These are phyloP conservation scores for Bathynomus jamesi DNA, from an alignment of 1,140 invertebrate species.

Conservation along the genomic window DNA sequence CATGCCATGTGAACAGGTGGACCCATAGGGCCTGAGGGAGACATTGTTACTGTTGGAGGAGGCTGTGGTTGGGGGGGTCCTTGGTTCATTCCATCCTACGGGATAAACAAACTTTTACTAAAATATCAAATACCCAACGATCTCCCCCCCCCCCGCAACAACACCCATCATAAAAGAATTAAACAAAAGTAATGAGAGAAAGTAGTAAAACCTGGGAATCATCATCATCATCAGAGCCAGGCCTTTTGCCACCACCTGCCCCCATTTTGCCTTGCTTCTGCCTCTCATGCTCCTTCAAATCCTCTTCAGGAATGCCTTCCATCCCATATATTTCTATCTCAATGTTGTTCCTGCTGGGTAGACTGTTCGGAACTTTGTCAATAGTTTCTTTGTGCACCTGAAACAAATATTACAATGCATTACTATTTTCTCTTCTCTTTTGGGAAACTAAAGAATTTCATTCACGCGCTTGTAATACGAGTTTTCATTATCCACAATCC, in stretches of 20 bases:
- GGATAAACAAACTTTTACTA: conserved; percentile 47
- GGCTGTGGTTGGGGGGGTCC: conserved; percentile 20
- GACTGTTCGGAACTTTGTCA: conserved; percentile 97
- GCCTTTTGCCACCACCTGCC: conserved; percentile 37
- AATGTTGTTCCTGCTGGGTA: conserved; percentile 95
- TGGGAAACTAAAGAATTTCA: too few relatives aligned
- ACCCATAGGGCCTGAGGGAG: conserved; percentile 38
- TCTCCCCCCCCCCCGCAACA: too few relatives aligned
- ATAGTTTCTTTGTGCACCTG: conserved; percentile 99
- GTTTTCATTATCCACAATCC: too few relatives aligned
- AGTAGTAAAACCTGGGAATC: conserved; percentile 29
- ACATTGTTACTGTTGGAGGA: conserved; percentile 12
- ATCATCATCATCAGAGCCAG: conserved; percentile 35
- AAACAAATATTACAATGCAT: too few relatives aligned
- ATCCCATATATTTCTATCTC: conserved; percentile 99
- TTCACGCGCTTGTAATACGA: too few relatives aligned
- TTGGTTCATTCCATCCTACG: conserved; percentile 44
- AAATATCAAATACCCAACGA: conserved; percentile 42
- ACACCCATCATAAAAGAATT: too few relatives aligned
- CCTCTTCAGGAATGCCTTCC: conserved; percentile 97
- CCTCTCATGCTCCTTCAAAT: conserved; percentile 87
- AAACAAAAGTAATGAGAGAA: neutral
- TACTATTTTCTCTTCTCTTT: too few relatives aligned
- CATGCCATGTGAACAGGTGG: conserved; percentile 53
- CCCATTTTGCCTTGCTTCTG: conserved; percentile 57